phyloP scores from a whole-genome alignment of 2,797 vertebrate species.

The Poeciliopsis gracilis region DNA sequence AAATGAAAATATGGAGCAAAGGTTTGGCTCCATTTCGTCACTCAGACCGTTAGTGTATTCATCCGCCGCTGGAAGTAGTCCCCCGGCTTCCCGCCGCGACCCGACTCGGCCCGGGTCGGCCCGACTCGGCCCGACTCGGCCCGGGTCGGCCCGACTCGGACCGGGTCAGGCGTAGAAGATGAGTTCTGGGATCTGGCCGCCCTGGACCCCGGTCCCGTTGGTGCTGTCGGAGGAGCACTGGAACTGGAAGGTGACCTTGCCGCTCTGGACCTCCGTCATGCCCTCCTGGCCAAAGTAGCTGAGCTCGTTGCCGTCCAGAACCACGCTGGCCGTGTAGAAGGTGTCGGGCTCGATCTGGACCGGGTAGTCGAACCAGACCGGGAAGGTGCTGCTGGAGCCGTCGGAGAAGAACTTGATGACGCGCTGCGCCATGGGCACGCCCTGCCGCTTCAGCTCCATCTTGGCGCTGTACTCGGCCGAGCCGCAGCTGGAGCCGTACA shows the following conservation, averaged over 20 bases:
- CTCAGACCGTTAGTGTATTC: constrained; percentile 3
- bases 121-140: too few species aligned
- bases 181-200: constrained; percentile 97
- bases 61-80: neutral
- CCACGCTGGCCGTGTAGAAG: constrained; percentile 96
- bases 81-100: neutral
- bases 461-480: constrained; percentile 96
- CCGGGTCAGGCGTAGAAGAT: constrained; percentile 93
- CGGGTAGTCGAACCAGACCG: constrained; percentile 94
- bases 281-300: constrained; percentile 99
- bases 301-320: constrained; percentile 95
- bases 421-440: constrained; percentile 88
- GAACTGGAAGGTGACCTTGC: constrained; percentile 98
- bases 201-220: constrained; percentile 96
- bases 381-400: constrained; percentile 95
- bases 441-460: constrained; percentile 96
- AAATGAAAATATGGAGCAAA: too few species aligned
- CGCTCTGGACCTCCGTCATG: constrained; percentile 98
- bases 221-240: constrained; percentile 99
- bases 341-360: constrained; percentile 97
- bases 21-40: too few species aligned
- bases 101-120: rapidly evolving
- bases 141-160: rapidly evolving
- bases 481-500: constrained; percentile 97
- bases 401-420: constrained; percentile 96